Evolutionary conservation across 2,888 invertebrate genomes (phyloP), one percentile per base, ranked within the genome.

Genomic region (Brachynemurus nebulosus): DNA sequence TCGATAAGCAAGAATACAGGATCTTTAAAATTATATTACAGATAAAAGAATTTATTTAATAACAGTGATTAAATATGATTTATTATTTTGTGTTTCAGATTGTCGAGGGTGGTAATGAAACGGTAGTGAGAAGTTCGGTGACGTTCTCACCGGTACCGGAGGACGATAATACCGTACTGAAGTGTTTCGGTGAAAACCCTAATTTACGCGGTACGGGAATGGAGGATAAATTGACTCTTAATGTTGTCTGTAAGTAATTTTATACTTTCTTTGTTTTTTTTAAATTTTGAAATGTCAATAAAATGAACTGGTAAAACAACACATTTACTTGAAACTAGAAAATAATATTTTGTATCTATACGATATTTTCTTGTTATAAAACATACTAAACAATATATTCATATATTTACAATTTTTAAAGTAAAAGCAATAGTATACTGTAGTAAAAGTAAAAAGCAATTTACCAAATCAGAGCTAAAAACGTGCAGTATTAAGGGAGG

Each of bases 151-250:
- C 90, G 12, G 69, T 78, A 52, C 84, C 88, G 2, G 88, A 88
- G 58, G 90, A 91, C 61, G 85, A 90, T 58, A 81, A 82, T 6
- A 81, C 85, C 45, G 76, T 77, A 59, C 71, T 91, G 50, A 86
- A 83, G 61, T 91, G 90, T 62, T 80, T 83, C 55, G 88, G 86
- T 4, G 83, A 86, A 59, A 91, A 91, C 70, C 83, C 80, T 44
- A 76, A 78, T 49, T 71, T 91, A 48, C 75, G 78, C 9, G 80
- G 79, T 40, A 78, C 80, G 45, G 78, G 76, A 52, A 72, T 86
- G 45, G 89, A 90, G 57, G 89, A 90, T 65, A 76, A 78, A 21
- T 80, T 86, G 63, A 76, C 77, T 58, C 68, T 91, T 52, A 86
- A 89, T 65, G 84, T 91, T 54, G 84, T 89, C 57, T 91, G 90